Evolutionary conservation across 2,113 vertebrate genomes (phyloP).

Genomic region (Pantherophis guttatus): DNA sequence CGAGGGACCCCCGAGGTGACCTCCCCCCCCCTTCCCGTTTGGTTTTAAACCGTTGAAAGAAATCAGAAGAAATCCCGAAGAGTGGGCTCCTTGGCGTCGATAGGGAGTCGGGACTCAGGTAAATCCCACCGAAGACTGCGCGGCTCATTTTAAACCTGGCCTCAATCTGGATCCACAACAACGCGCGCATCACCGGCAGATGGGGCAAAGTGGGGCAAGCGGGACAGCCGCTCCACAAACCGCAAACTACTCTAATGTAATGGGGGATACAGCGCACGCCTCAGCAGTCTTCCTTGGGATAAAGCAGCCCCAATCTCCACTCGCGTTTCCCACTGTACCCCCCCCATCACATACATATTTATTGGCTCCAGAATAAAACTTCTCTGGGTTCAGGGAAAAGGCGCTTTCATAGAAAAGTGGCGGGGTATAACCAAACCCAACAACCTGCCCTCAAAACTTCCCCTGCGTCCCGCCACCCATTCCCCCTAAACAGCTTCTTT

Average conservation of each 20-base stretch:
- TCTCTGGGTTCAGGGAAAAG: not conserved
- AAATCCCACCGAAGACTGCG: not conserved
- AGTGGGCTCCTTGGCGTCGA: not conserved
- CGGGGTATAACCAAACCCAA: not conserved
- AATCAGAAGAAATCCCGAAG: too few relatives aligned
- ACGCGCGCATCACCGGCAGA: not conserved
- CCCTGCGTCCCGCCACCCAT: conserved; percentile 31
- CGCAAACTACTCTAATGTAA: conserved; percentile 1
- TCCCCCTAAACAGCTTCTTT: conserved; percentile 31
- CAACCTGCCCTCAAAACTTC: conserved; percentile 41
- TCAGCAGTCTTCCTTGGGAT: not conserved
- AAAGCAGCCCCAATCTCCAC: conserved; percentile 40
- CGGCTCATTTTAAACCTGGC: not conserved
- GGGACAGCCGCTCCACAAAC: not conserved
- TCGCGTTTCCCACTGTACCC: not conserved
- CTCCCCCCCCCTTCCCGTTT: not conserved
- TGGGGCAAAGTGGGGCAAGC: not conserved
- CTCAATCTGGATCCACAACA: not conserved
- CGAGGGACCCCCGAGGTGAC: too few relatives aligned
- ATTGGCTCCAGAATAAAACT: not conserved
- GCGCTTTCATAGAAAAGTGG: not conserved
- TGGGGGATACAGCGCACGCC: not conserved
- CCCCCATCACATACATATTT: not conserved
- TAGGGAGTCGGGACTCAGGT: not conserved
- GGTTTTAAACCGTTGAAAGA: not conserved